Evolutionary conservation across 2,113 vertebrate genomes (phyloP), one percentile per base, ranked within the genome.

Genomic region (Corynorhinus townsendii): DNA sequence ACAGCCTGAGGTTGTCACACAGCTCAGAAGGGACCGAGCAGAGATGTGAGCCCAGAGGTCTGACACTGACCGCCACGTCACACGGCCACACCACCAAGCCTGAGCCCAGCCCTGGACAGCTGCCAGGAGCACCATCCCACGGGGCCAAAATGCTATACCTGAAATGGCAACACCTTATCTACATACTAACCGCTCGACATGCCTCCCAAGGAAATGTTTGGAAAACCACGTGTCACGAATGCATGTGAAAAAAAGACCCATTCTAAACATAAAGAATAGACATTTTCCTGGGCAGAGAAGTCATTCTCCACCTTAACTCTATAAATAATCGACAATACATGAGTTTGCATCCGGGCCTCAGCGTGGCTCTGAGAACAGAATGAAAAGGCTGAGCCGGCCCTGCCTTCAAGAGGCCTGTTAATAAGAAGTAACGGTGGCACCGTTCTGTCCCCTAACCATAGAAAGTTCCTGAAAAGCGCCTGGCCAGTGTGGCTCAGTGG

Each of bases 161-260:
- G 17, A 54, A 30, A 22, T 0, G 35, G 24, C 14, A 7, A n/a
- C 49, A 80, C 9, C 15, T 45, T 24, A 3, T 10, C 49, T 49
- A 28, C 11, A 26, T 4, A 5, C 11, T 4, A 17, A 26, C 20
- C 15, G 4, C 12, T 10, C 22, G 43, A 72, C 3, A 0, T 0
- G 7, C 52, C 49, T 66, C 45, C 76, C 40, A 4, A 87, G 71
- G 54, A 83, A 38, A 30, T 3, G 47, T n/a, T 33, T 19, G 19
- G 20, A 56, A 87, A 87, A 77, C 17, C 62, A 19, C 2, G 16
- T 16, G 33, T 30, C 54, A 56, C 62, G 30, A 66, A 56, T 17
- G 72, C 30, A 40, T 1, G 11, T 14, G 15, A 64, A 35, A 76
- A n/a, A 69, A 35, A 81, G 22, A 81, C 16, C 26, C 33, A 19